These are phyloP conservation scores for Ploceus nigricollis DNA, from an alignment of 2,113 vertebrate genomes.

Conservation along the genomic window DNA sequence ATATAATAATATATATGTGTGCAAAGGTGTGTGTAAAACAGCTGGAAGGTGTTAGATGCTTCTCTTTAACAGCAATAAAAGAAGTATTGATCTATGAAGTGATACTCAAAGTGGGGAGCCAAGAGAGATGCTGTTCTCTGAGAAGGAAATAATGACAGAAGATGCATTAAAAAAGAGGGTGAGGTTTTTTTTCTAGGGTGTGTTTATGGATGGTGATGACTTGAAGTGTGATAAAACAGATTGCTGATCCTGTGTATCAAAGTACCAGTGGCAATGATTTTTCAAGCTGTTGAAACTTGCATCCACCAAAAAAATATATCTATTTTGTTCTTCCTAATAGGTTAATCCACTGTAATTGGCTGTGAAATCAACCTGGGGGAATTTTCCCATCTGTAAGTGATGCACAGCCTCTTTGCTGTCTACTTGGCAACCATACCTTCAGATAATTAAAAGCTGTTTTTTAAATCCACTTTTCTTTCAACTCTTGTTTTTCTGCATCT, in stretches of 20 bases:
- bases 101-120: neutral
- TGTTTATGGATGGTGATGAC: neutral
- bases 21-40: neutral
- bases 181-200: neutral
- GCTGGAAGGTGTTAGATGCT: neutral
- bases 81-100: neutral
- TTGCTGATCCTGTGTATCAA: neutral
- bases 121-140: neutral
- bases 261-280: neutral
- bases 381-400: neutral
- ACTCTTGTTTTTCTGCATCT: neutral
- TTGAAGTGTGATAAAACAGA: neutral
- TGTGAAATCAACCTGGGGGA: slow-evolving; percentile 33
- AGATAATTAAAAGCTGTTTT: slow-evolving; percentile 45
- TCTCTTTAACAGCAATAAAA: neutral
- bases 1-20: neutral
- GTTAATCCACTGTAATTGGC: slow-evolving; percentile 24
- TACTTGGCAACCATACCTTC: neutral
- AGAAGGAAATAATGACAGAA: neutral
- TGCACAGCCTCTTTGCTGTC: neutral
- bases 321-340: neutral
- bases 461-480: neutral
- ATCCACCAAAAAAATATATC: neutral
- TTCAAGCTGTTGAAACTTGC: slow-evolving; percentile 31
- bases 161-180: neutral